Evolutionary conservation across 2,113 vertebrate genomes (phyloP), one percentile per base, ranked within the genome.

Genomic region (Columba livia): DNA sequence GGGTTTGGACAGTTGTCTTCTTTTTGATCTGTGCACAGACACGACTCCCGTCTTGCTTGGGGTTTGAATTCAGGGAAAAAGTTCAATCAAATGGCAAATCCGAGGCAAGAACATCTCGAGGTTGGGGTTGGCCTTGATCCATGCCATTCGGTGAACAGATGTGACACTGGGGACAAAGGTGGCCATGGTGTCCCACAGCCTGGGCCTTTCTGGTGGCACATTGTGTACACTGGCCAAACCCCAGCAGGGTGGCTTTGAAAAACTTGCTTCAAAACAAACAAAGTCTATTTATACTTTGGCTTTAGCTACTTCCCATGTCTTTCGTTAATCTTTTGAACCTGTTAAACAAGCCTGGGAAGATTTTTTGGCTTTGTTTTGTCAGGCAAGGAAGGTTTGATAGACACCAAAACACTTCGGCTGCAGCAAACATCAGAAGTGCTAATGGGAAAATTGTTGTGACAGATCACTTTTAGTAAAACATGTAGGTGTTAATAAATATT

Each of bases 111-210:
- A 3, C 28, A 3, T 2, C 42, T 6, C 0, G 1, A 38, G 67
- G 12, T 13, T 36, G 12, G 60, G 32, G 25, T 10, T 58, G 77
- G 40, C 48, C 40, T 50, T 0, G 1, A 2, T 4, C 40, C 58
- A 0, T 0, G 0, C 1, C 32, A 2, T 1, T 23, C 34, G 2
- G 42, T 2, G 48, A 9, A 10, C 19, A 15, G 60, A 11, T 1
- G 8, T 10, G 61, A 3, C 25, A 3, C 16, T 8, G 25, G 28
- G 29, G 38, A 1, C 38, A 13, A 6, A 23, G 32, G 48, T 4
- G 14, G 25, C 53, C 3, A 47, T 19, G 44, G 12, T 31, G 66
- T 6, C 40, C 40, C 20, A 28, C 4, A 0, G 8, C 31, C 20
- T 8, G 21, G 28, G 69, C 15, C 26, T 61, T 54, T 21, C 13